Conservation (phyloP, 2,113 vertebrate species). For the Oplegnathus fasciatus region DNA sequence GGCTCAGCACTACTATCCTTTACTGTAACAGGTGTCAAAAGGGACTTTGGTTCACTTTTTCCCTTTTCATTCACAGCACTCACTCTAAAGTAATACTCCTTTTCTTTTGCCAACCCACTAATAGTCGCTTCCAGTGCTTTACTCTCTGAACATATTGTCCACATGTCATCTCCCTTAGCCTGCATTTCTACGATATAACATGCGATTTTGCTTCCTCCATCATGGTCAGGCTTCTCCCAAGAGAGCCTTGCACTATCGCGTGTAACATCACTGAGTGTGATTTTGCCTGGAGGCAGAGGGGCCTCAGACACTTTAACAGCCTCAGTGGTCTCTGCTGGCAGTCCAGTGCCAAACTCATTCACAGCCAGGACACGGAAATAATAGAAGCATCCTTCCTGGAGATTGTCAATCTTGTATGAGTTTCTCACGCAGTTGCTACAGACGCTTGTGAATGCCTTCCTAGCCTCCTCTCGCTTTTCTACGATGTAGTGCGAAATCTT, state of each 20-base stretch:
- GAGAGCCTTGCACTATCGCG: conserved; percentile 89
- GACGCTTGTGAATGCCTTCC: conserved; percentile 94
- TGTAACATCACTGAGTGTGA: conserved; percentile 91
- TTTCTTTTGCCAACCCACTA: conserved; percentile 89
- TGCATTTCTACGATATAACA: conserved; percentile 96
- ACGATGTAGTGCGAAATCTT: conserved; percentile 97
- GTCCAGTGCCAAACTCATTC: conserved; percentile 94
- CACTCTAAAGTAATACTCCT: conserved; percentile 95
- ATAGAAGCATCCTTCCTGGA: conserved; percentile 95
- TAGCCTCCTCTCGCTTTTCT: conserved; percentile 95
- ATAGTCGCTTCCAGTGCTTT: conserved; percentile 90
- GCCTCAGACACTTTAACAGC: conserved; percentile 92
- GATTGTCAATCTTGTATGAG: conserved; percentile 92
- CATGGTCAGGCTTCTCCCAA: conserved; percentile 97
- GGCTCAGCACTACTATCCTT: conserved; percentile 92
- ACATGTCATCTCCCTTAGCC: conserved; percentile 91
- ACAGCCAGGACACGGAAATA: conserved; percentile 95
- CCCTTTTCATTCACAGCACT: conserved; percentile 96
- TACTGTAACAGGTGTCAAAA: conserved; percentile 90
- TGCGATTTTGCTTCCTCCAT: conserved; percentile 98
- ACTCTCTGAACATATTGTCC: conserved; percentile 92
- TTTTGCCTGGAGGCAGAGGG: conserved; percentile 93
- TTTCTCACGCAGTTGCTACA: conserved; percentile 94
- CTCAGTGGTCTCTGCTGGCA: conserved; percentile 89
- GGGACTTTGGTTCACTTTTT: conserved; percentile 93